Conservation (phyloP, 2,888 invertebrate species). For the Tipula unca region DNA sequence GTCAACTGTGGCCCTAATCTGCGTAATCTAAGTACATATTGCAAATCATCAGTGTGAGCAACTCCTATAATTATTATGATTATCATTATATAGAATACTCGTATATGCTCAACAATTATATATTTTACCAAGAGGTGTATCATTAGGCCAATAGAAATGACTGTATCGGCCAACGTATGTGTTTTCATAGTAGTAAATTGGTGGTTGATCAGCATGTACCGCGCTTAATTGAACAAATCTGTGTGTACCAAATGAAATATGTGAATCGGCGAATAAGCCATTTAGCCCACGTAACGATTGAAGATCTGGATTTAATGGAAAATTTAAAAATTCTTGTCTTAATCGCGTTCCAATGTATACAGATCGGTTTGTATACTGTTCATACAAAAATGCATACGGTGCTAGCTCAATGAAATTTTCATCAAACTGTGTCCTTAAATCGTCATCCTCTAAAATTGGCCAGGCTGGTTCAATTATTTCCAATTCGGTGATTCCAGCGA, state of each 20-base stretch:
- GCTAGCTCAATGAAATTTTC: not conserved
- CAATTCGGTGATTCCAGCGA: constrained; percentile 56
- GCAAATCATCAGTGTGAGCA: constrained; percentile 28
- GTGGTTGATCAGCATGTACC: not conserved
- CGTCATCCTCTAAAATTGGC: not conserved
- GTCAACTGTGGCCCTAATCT: not conserved
- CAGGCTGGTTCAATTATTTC: constrained; percentile 49
- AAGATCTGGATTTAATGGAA: not conserved
- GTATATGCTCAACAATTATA: not conserved
- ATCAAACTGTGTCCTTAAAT: not conserved
- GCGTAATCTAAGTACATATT: constrained; percentile 30
- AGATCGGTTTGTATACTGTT: not conserved
- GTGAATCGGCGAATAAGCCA: not conserved
- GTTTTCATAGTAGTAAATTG: not conserved
- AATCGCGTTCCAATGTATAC: not conserved
- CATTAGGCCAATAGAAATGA: not conserved
- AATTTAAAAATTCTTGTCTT: not conserved
- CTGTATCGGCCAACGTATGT: not conserved
- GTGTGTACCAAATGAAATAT: not conserved
- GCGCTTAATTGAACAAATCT: not conserved
- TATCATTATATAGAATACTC: too few relatives aligned
- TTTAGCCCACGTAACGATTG: not conserved
- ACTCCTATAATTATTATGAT: not conserved
- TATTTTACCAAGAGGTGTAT: not conserved
- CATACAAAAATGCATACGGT: not conserved